phyloP scores from a whole-genome alignment of 2,888 invertebrate genomes.

The Isotomurus palustris region DNA sequence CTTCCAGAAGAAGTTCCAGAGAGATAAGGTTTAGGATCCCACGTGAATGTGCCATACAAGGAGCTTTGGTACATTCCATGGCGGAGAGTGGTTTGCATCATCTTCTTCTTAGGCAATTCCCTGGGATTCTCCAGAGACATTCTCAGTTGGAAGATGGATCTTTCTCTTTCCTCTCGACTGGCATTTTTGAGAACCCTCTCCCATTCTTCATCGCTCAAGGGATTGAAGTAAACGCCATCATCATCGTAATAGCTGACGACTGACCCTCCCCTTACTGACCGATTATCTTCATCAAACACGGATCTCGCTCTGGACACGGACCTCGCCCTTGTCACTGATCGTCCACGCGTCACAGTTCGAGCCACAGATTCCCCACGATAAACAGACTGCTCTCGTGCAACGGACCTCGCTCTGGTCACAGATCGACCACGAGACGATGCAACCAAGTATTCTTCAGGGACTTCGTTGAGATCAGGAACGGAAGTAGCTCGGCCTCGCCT shows the following conservation, averaged over 20 bases:
- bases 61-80: slow-evolving; percentile 22
- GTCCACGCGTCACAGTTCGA: background rate
- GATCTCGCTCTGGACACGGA: slow-evolving; percentile 19
- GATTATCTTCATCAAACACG: slow-evolving; percentile 4
- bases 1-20: background rate
- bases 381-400: slow-evolving; percentile 9
- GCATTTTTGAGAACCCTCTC: slow-evolving; percentile 18
- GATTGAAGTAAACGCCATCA: slow-evolving; percentile 6
- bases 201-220: slow-evolving; percentile 13
- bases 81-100: slow-evolving; percentile 23
- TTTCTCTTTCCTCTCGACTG: slow-evolving; percentile 19
- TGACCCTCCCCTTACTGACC: slow-evolving; percentile 4
- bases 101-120: slow-evolving; percentile 10
- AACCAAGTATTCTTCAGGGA: background rate
- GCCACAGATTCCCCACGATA: background rate
- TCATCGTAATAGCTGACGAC: background rate
- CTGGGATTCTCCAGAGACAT: slow-evolving; percentile 24
- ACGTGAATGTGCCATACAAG: slow-evolving; percentile 22
- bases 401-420: slow-evolving; percentile 26
- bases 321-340: slow-evolving; percentile 14
- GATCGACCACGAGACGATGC: slow-evolving; percentile 3
- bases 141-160: slow-evolving; percentile 22
- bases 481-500: slow-evolving; percentile 16
- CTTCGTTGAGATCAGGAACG: slow-evolving; percentile 14
- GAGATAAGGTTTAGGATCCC: slow-evolving; percentile 19